Percentiles rank a stretch among this genome's conserved stretches.
phyloP scores from a whole-genome alignment of 2,113 vertebrate genomes.

The Perca fluviatilis region DNA sequence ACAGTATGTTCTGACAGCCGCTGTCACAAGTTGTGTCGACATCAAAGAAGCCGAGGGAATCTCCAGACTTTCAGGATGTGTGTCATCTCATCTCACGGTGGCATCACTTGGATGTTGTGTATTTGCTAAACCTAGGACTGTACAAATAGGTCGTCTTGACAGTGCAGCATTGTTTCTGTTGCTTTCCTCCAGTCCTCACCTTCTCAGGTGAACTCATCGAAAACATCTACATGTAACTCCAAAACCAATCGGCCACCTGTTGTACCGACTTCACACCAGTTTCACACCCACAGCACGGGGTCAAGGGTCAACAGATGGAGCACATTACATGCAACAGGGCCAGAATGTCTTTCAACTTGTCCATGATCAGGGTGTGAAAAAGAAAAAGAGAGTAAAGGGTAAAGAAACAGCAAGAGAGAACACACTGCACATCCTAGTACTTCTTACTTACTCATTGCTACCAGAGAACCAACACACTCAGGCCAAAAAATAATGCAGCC shows the following conservation, averaged over 20 bases:
- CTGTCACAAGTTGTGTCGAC: conserved; percentile 38
- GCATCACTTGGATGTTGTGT: not conserved
- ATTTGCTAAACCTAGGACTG: not conserved
- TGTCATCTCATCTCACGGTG: not conserved
- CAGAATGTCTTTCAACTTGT: not conserved
- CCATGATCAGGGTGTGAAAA: not conserved
- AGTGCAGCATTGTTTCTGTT: not conserved
- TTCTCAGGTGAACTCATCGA: conserved; percentile 15
- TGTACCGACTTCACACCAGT: conserved; percentile 30
- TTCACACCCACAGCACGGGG: conserved; percentile 20
- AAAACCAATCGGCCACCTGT: conserved; percentile 46
- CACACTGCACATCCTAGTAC: not conserved
- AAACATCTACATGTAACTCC: not conserved
- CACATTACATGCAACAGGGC: not conserved
- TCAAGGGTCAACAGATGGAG: conserved; percentile 48
- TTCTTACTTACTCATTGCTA: not conserved
- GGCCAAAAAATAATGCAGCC: not conserved
- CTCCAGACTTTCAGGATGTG: conserved; percentile 22
- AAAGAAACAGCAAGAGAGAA: not conserved
- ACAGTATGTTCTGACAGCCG: conserved; percentile 30
- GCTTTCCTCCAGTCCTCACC: not conserved
- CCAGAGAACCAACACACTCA: not conserved
- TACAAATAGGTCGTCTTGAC: conserved; percentile 23
- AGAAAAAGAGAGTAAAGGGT: not conserved
- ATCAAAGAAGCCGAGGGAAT: conserved; percentile 27